phyloP scores from a whole-genome alignment of 2,113 vertebrate genomes.

The Garra rufa region DNA sequence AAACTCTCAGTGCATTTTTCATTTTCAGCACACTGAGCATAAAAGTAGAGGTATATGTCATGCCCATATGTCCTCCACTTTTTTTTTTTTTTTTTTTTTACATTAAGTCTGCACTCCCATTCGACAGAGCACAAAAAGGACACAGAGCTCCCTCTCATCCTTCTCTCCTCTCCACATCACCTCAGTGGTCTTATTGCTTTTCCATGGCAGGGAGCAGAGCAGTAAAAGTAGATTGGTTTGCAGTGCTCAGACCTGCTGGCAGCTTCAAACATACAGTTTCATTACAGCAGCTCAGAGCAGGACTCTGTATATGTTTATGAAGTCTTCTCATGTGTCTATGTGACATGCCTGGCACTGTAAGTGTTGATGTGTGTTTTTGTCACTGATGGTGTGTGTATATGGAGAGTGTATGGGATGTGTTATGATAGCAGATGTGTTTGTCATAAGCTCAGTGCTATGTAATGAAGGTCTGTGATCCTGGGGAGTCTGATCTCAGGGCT shows the following conservation, averaged over 20 bases:
- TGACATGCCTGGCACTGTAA: not conserved
- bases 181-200: slow-evolving; percentile 61
- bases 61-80: not conserved
- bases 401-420: slow-evolving; percentile 3
- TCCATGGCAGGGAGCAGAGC: slow-evolving; percentile 60
- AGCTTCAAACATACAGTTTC: slow-evolving; percentile 24
- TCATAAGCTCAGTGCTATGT: not conserved
- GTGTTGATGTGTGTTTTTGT: not conserved
- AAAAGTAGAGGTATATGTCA: not conserved
- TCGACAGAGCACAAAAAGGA: slow-evolving; percentile 14
- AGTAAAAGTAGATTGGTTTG: slow-evolving; percentile 53
- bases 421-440: not conserved
- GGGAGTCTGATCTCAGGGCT: not conserved
- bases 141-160: not conserved
- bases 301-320: not conserved
- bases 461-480: not conserved
- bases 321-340: not conserved
- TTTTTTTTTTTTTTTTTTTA: too few relatives aligned
- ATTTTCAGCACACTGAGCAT: not conserved
- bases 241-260: slow-evolving; percentile 41
- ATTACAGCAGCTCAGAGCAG: slow-evolving; percentile 2
- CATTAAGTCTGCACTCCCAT: not conserved
- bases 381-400: not conserved
- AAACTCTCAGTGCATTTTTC: not conserved
- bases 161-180: slow-evolving; percentile 5